These are phyloP conservation scores for Ciconia nigra DNA, from an alignment of 2,797 vertebrate species.

Conservation along the genomic window DNA sequence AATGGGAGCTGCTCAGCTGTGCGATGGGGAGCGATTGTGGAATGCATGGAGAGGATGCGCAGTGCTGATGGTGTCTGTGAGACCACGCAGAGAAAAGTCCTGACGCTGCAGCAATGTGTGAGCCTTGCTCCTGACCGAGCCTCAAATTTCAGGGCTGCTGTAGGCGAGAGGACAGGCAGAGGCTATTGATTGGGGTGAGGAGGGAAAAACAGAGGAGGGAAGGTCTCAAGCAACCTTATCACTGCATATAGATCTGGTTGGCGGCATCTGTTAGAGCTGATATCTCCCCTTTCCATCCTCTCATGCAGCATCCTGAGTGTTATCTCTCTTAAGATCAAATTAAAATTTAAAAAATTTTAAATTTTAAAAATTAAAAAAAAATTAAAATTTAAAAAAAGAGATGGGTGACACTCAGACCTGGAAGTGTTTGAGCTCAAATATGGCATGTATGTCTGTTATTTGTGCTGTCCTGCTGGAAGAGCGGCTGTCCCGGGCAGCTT, in stretches of 20 bases:
- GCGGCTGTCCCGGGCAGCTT: not conserved
- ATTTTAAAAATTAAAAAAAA: too few relatives aligned
- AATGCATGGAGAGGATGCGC: fast-evolving
- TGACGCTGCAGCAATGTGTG: not conserved
- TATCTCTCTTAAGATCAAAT: not conserved
- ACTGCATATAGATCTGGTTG: not conserved
- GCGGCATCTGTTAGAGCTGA: not conserved
- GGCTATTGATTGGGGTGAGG: not conserved
- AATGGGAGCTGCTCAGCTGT: not conserved
- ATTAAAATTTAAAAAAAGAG: not conserved
- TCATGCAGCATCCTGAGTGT: not conserved
- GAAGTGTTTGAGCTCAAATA: not conserved
- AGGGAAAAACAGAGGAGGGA: not conserved
- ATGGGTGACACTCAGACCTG: not conserved
- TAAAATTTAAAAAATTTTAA: not conserved
- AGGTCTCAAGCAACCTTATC: not conserved
- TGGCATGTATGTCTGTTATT: not conserved
- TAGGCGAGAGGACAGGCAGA: not conserved
- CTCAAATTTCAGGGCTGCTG: not conserved
- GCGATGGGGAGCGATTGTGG: fast-evolving
- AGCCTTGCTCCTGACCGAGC: not conserved
- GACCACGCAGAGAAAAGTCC: fast-evolving
- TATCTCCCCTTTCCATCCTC: not conserved
- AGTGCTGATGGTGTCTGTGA: fast-evolving
- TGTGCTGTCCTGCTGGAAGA: not conserved